Evolutionary conservation across 2,113 vertebrate species (phyloP), one percentile per base, ranked within the genome.

Genomic region (Clarias magur): DNA sequence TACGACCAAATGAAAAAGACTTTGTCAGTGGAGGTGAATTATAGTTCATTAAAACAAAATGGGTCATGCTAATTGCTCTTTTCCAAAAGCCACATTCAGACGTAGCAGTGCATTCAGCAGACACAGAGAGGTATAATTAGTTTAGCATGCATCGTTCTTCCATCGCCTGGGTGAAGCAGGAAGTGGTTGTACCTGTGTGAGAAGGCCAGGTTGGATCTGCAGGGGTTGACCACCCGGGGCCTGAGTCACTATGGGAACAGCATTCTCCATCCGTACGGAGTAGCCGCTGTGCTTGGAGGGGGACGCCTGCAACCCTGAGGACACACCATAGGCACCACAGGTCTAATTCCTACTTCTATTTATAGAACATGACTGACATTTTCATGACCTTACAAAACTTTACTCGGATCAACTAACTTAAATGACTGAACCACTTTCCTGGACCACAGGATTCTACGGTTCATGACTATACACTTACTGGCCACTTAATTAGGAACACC

Each of bases 181-280:
- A 54, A 38, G 48, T 59, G 60, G 75, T 81, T 91, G 63, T 97
- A 99, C 98, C 98, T 99, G 98, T 94, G 98, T 96, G 0, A 99
- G 97, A 80, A 99, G 97, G 86, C 98, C 96, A 65, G 97, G 96
- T 76, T 99, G 98, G 93, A 99, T 98, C 94, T 99, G 98, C 88
- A 99, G 96, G 89, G 98, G 97, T 91, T 98, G 98, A 19, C 97
- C 96, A 86, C 97, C 97, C 0, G 98, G 97, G 90, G 98, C 97
- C 91, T 99, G 98, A 30, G 98, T 99, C 94, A 99, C 98, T 91
- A 99, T 98, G 92, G 98, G 98, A 93, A 99, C 97, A 0, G 98
- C 97, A 0, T 98, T 99, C 91, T 99, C 98, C 98, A 99, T 98
- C 87, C 97, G 95, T 92, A 99, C 97, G 0, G 98, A 99, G 93